Conservation (phyloP, 2,113 vertebrate genomes). For the Cephalopholis sonnerati region DNA sequence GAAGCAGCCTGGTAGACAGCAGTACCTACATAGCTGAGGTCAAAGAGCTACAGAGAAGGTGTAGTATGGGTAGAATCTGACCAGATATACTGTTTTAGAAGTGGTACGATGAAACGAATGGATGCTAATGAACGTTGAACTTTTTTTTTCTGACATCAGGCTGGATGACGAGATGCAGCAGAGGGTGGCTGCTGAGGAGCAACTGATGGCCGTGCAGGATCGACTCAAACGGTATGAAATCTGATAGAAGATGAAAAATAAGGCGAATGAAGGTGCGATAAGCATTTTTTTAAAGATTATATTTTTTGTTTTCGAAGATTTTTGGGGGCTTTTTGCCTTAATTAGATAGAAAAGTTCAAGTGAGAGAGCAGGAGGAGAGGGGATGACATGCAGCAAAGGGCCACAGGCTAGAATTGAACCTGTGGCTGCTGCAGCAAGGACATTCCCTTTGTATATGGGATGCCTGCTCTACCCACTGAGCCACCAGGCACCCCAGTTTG, state of each 20-base stretch:
- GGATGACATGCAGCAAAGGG: no score
- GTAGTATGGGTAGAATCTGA: not conserved
- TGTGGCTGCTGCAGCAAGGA: no score
- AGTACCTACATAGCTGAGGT: conserved; percentile 82
- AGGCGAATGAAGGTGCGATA: not conserved
- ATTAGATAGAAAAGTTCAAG: no score
- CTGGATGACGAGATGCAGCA: conserved; percentile 87
- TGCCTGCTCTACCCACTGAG: no score
- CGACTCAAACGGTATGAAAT: conserved; percentile 80
- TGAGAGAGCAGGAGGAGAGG: no score
- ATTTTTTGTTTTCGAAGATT: no score
- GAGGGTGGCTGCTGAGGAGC: conserved; percentile 86
- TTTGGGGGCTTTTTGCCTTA: no score
- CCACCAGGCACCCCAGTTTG: no score
- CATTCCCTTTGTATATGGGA: no score
- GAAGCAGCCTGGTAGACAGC: conserved; percentile 72
- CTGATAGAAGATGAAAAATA: not conserved
- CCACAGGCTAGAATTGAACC: no score
- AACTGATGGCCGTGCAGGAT: conserved; percentile 88
- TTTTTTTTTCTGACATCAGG: conserved; percentile 75
- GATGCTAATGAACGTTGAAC: not conserved
- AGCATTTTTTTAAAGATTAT: no score
- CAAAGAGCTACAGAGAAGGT: conserved; percentile 90
- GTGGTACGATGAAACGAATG: not conserved
- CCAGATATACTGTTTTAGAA: not conserved